Evolutionary conservation across 1,140 invertebrate genomes (phyloP), one percentile per base, ranked within the genome.

Genomic region (Centruroides sculpturatus): DNA sequence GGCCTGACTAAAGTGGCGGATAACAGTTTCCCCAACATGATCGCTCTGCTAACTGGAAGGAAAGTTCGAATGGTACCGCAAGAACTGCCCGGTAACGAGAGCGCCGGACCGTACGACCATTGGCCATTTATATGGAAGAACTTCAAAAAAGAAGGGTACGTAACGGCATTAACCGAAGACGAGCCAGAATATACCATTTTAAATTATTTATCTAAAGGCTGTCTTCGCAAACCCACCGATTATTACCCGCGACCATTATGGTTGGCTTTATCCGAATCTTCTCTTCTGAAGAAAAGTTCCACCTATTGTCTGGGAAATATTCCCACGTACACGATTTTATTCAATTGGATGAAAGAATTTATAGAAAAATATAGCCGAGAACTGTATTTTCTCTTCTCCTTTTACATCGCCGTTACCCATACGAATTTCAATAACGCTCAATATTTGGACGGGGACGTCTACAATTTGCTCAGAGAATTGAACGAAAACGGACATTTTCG

Each of bases 111-210:
- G 4, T 63, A 61, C 36, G 62, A 66, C 55, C 48, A 59, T 9
- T 49, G 57, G 56, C 62, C 64, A 34, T 64, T 72, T 46, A 64
- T 72, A 34, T 72, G 70, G 72, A 70, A 70, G 48, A 60, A 71
- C 51, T 69, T 66, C 82, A 23, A 78, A 73, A 47, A 77, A 79
- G n/a, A 71, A 73, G 1, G 84, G 84, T 92, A 85, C 69, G 78
- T 82, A 0, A 93, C 91, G 0, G 82, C 82, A 3, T 85, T 85
- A 58, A 83, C 79, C 0, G 90, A 93, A 77, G 90, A 94, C 71
- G 76, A 78, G 9, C 80, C 82, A 0, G 72, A 74, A 41, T 83
- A 90, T 41, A 83, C 83, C 5, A 84, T 85, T 0, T 92, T 92
- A 66, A 91, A 90, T 71, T 92, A 86, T 70, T 70, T 81, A 5